These are phyloP conservation scores for Trachurus trachurus DNA, from an alignment of 2,797 vertebrate species.

Conservation along the genomic window DNA sequence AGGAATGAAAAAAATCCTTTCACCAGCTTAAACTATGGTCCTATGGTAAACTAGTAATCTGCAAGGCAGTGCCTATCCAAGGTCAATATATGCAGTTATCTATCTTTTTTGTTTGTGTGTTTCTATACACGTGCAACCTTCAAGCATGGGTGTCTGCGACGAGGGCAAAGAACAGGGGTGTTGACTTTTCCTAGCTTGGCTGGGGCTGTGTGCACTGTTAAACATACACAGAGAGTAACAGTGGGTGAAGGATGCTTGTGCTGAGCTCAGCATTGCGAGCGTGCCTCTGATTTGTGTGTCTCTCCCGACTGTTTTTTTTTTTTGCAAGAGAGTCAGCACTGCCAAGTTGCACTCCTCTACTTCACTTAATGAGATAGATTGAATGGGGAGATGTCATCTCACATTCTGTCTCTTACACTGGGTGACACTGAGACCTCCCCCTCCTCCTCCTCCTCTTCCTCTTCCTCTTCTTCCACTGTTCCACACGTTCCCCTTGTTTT, in stretches of 20 bases:
- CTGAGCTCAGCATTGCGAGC: constrained; percentile 67
- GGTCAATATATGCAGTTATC: constrained; percentile 37
- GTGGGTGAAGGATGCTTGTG: constrained; percentile 54
- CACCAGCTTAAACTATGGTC: constrained; percentile 1
- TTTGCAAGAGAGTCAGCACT: constrained; percentile 48
- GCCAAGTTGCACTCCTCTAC: constrained; percentile 69
- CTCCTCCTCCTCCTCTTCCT: not conserved
- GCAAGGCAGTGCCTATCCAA: constrained; percentile 13
- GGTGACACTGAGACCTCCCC: constrained; percentile 53
- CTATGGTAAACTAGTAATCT: constrained; percentile 16
- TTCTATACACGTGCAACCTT: not conserved
- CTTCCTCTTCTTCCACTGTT: not conserved
- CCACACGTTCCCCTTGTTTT: constrained; percentile 8
- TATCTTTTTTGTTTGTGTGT: not conserved
- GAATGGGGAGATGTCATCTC: constrained; percentile 70
- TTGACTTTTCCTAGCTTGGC: constrained; percentile 24
- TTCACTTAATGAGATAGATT: constrained; percentile 75
- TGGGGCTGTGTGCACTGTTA: constrained; percentile 25
- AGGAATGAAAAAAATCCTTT: constrained; percentile 13
- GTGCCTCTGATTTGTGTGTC: constrained; percentile 55
- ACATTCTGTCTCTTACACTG: constrained; percentile 63
- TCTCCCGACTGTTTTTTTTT: constrained; percentile 43
- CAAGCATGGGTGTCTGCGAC: constrained; percentile 10
- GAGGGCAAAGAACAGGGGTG: constrained; percentile 19
- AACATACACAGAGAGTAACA: constrained; percentile 49